Base-by-base conservation (phyloP, 35 echinoderm and acorn worm species). In the Apostichopus parvimensis region DNA sequence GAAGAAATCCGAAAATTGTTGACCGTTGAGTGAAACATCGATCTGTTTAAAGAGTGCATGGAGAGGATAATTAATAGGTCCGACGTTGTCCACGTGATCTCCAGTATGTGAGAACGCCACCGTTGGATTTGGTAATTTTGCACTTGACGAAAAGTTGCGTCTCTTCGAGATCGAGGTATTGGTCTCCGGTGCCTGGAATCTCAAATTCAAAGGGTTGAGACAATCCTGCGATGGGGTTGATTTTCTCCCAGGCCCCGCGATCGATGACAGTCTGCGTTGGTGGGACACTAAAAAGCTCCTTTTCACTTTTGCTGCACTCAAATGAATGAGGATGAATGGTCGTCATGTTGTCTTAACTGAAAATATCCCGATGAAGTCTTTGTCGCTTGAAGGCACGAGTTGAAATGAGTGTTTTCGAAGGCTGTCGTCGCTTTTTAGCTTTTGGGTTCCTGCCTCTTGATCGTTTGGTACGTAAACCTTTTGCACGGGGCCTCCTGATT, bases 251-350 rank as follows among this genome's bases (percentile, higher is more conserved):
- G 0, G 83, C 14, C 1, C 83, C 83, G 1, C 34, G 76, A 4
- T 68, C 21, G 5, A 95, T 68, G 57, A 64, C 85, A 4, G 82
- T 79, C 54, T 92, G 94, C 0, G 94, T 95, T 5, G 79, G 53
- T 8, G 91, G 91, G 1, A 95, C 61, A 5, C 79, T 76, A 52
- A 95, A 95, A 11, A 95, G 66, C 53, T 95, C 94, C 56, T 93
- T 72, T 84, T 95, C 87, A 12, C 89, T 87, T 82, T 90, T 90
- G 17, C 86, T 64, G 56, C 94, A 95, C 79, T 88, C 94, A 56
- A 68, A 92, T 0, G 83, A 89, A 24, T 95, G 22, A 20, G 92
- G 78, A 56, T 92, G 91, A 81, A 95, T 54, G 71, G 85, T 92
- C 3, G 89, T 34, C 90, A 95, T 95, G 78, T 22, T 45, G 78